Conservation (phyloP, 2,797 vertebrate species). For the Thalassophryne amazonica region DNA sequence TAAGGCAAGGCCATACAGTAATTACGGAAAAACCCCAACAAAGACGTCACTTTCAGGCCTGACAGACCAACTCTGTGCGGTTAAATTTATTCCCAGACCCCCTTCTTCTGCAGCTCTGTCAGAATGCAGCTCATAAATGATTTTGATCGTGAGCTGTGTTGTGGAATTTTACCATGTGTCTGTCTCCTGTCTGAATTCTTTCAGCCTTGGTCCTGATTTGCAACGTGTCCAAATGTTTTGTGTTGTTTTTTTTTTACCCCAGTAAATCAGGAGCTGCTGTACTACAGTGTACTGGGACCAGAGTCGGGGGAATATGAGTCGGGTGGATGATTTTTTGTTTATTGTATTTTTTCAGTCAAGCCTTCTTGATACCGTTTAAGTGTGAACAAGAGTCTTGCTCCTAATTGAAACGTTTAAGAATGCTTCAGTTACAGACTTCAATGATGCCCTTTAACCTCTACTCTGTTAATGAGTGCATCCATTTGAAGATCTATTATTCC, state of each 20-base stretch:
- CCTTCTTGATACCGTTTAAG: no score
- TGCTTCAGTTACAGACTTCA: neutral
- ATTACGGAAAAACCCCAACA: no score
- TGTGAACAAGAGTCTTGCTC: no score
- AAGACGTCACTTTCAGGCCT: conserved; percentile 55
- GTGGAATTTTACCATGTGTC: conserved; percentile 69
- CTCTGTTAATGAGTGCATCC: neutral
- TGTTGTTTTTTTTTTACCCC: no score
- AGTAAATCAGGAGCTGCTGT: conserved; percentile 35
- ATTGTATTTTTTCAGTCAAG: no score
- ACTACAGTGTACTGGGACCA: conserved; percentile 21
- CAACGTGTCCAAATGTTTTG: conserved; percentile 71
- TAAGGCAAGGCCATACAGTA: no score
- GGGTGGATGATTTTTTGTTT: no score
- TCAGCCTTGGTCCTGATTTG: conserved; percentile 53
- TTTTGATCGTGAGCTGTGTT: conserved; percentile 56
- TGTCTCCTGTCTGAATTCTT: conserved; percentile 47
- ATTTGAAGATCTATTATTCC: conserved; percentile 1
- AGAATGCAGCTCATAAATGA: conserved; percentile 70
- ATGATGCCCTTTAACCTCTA: neutral
- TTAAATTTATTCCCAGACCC: conserved; percentile 46
- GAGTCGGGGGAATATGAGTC: conserved; percentile 13
- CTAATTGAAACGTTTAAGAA: no score
- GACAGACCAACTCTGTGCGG: conserved; percentile 50
- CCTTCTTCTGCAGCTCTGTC: conserved; percentile 22